These are phyloP conservation scores for Ictalurus punctatus DNA, from an alignment of 2,113 vertebrate species.

Conservation along the genomic window DNA sequence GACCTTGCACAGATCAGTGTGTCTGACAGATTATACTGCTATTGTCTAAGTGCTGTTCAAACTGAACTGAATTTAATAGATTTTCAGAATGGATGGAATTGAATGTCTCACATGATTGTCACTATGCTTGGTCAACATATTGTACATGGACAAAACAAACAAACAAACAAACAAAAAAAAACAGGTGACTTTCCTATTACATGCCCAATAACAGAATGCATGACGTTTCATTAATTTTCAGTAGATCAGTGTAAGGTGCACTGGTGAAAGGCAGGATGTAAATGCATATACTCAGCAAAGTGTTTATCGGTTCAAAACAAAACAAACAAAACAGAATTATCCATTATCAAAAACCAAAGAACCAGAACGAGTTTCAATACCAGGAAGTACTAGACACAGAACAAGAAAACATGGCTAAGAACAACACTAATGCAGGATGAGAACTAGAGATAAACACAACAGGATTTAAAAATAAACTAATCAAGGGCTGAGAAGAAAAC, in stretches of 20 bases:
- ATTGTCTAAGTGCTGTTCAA: neutral
- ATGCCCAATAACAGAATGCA: neutral
- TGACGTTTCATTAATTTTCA: neutral
- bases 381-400: neutral
- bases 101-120: neutral
- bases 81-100: neutral
- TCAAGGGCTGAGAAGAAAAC: neutral
- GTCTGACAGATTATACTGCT: neutral
- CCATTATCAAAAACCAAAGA: neutral
- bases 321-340: neutral
- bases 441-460: neutral
- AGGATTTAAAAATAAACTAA: neutral
- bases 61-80: neutral
- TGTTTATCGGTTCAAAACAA: neutral
- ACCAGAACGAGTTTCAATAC: neutral
- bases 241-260: neutral
- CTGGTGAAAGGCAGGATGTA: neutral
- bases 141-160: neutral
- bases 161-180: too few relatives aligned
- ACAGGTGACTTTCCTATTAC: neutral
- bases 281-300: neutral
- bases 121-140: neutral
- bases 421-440: neutral
- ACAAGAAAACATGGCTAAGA: neutral
- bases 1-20: neutral